These are phyloP conservation scores for Nymphalis c-album DNA, from an alignment of 2,888 invertebrate genomes.

Conservation along the genomic window DNA sequence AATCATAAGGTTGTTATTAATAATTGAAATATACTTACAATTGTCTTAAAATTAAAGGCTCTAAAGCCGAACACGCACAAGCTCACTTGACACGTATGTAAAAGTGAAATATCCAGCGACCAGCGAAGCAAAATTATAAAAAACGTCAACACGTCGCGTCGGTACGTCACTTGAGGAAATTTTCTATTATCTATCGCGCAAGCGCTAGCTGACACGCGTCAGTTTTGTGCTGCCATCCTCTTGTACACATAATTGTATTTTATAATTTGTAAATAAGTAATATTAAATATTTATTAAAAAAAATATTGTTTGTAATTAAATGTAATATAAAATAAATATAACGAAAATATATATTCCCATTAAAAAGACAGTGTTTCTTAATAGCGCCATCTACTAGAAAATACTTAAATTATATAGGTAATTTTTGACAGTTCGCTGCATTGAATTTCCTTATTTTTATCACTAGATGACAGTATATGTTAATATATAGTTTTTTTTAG, in stretches of 20 bases:
- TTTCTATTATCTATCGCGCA: slow-evolving; percentile 30
- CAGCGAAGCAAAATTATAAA: slow-evolving; percentile 40
- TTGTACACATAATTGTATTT: not conserved
- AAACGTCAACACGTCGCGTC: slow-evolving; percentile 51
- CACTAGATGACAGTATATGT: not conserved
- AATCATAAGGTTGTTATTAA: not conserved
- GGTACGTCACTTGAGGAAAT: slow-evolving; percentile 40
- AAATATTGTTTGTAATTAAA: not conserved
- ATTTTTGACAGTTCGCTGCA: not conserved
- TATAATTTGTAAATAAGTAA: not conserved
- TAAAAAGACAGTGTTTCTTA: not conserved
- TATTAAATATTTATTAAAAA: not conserved
- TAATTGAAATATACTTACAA: slow-evolving; percentile 62
- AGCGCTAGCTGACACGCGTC: slow-evolving; percentile 49
- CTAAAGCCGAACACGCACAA: slow-evolving; percentile 69
- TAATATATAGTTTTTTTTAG: not conserved
- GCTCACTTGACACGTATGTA: slow-evolving; percentile 77
- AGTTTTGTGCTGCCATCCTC: slow-evolving; percentile 42
- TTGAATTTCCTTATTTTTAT: not conserved
- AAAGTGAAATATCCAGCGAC: slow-evolving; percentile 60
- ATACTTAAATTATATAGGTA: no score
- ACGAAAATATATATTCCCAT: not conserved
- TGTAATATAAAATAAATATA: not conserved
- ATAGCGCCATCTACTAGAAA: not conserved
- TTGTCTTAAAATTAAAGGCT: slow-evolving; percentile 76